phyloP scores from a whole-genome alignment of 2,113 vertebrate species.

The Misgurnus mizolepis region DNA sequence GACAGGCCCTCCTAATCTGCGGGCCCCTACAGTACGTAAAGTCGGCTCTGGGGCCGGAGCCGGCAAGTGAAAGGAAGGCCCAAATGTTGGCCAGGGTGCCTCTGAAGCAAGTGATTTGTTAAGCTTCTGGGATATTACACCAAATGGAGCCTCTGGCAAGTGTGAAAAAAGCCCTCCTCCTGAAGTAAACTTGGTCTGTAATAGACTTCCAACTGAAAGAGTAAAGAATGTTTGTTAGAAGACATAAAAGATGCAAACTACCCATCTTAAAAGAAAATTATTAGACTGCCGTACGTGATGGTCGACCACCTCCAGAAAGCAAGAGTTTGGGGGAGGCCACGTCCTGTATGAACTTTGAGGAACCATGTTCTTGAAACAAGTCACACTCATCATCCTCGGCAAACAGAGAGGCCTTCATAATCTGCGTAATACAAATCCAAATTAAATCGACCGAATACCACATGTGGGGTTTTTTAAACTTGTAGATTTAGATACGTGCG shows the following conservation, averaged over 20 bases:
- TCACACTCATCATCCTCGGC: constrained; percentile 87
- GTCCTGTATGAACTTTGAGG: constrained; percentile 72
- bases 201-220: constrained; percentile 77
- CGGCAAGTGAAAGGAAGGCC: constrained; percentile 69
- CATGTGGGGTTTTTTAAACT: background rate
- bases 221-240: background rate
- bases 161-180: constrained; percentile 62
- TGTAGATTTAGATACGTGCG: background rate
- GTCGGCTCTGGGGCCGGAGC: constrained; percentile 67
- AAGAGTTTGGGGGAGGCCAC: constrained; percentile 78
- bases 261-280: background rate
- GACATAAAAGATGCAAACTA: background rate
- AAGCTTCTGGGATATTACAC: constrained; percentile 39
- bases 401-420: constrained; percentile 96
- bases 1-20: constrained; percentile 80
- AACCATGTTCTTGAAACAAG: constrained; percentile 66
- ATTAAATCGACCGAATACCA: background rate
- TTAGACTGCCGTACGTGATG: constrained; percentile 68
- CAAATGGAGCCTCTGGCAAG: constrained; percentile 60
- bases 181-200: constrained; percentile 79
- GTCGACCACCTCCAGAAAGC: constrained; percentile 69
- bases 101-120: background rate
- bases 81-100: constrained; percentile 65
- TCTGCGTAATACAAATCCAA: constrained; percentile 68
- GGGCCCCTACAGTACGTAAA: constrained; percentile 80